phyloP scores from a whole-genome alignment of 2,797 vertebrate genomes.

The Notamacropus eugenii region DNA sequence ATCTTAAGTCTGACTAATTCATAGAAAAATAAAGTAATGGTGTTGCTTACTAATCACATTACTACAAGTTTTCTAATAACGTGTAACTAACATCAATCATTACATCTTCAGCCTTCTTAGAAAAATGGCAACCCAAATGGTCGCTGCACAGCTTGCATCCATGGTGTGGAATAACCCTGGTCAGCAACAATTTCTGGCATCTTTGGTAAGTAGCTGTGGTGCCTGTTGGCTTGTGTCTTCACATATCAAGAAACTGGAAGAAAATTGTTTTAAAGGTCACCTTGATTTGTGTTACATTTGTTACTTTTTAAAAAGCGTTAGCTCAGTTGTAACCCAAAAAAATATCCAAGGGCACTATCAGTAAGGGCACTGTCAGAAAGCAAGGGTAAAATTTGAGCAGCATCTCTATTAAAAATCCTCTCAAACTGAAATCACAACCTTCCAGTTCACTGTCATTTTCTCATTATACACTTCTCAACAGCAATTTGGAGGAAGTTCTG shows the following conservation, averaged over 20 bases:
- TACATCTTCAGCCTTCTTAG: slow-evolving; percentile 90
- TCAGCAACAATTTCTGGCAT: slow-evolving; percentile 88
- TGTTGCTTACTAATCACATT: not conserved
- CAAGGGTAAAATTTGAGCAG: slow-evolving; percentile 7
- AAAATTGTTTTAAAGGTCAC: not conserved
- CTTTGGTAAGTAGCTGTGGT: slow-evolving; percentile 86
- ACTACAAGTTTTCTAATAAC: not conserved
- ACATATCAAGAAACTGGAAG: not conserved
- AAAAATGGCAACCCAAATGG: slow-evolving; percentile 96
- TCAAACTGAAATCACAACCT: not conserved
- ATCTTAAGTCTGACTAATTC: slow-evolving; percentile 36
- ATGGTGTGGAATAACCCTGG: slow-evolving; percentile 88
- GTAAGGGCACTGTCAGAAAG: not conserved
- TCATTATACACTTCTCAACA: slow-evolving; percentile 68
- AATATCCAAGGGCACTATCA: not conserved
- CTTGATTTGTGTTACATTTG: slow-evolving; percentile 37
- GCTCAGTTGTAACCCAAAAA: slow-evolving; percentile 20
- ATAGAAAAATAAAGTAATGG: not conserved
- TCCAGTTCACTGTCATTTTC: slow-evolving; percentile 6
- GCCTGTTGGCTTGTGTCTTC: not conserved
- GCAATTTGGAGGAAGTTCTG: slow-evolving; percentile 82
- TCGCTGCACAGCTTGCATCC: slow-evolving; percentile 94
- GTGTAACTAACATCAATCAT: slow-evolving; percentile 49
- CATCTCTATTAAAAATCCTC: slow-evolving; percentile 3
- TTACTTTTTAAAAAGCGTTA: slow-evolving; percentile 7